phyloP scores from a whole-genome alignment of 2,797 vertebrate genomes.

The Podarcis lilfordi region DNA sequence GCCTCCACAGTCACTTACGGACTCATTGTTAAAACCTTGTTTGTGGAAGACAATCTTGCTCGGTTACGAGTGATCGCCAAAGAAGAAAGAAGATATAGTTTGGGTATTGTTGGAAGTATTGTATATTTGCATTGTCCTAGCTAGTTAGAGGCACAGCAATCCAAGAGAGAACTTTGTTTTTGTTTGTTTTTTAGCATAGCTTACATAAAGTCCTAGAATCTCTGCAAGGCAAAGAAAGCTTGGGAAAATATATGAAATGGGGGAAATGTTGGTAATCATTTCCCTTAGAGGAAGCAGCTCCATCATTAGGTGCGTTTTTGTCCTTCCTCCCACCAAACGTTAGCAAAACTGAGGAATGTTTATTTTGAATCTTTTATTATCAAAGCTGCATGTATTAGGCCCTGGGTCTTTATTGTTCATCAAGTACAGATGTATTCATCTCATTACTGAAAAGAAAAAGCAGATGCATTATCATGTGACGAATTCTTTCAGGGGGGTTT shows the following conservation, averaged over 20 bases:
- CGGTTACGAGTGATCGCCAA: no score
- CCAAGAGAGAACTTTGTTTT: not conserved
- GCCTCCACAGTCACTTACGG: no score
- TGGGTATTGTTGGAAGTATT: fast-evolving
- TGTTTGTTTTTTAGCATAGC: no score
- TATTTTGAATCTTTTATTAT: conserved; percentile 27
- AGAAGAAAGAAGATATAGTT: no score
- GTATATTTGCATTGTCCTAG: not conserved
- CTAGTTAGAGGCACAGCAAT: fast-evolving
- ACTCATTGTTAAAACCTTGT: no score
- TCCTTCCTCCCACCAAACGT: not conserved
- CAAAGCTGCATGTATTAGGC: conserved; percentile 38
- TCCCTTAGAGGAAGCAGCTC: no score
- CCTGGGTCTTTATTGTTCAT: conserved; percentile 1
- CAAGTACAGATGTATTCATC: conserved; percentile 48
- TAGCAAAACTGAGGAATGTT: conserved; percentile 43
- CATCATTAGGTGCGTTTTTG: no score
- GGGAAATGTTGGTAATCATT: no score
- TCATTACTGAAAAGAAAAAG: conserved; percentile 48
- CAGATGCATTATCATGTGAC: conserved; percentile 36
- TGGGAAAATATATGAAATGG: not conserved
- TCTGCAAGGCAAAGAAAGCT: not conserved
- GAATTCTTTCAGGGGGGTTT: conserved; percentile 5
- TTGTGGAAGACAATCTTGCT: no score
- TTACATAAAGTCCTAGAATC: not conserved